phyloP scores from a whole-genome alignment of 2,888 invertebrate species.

The Microdon myrmicae region DNA sequence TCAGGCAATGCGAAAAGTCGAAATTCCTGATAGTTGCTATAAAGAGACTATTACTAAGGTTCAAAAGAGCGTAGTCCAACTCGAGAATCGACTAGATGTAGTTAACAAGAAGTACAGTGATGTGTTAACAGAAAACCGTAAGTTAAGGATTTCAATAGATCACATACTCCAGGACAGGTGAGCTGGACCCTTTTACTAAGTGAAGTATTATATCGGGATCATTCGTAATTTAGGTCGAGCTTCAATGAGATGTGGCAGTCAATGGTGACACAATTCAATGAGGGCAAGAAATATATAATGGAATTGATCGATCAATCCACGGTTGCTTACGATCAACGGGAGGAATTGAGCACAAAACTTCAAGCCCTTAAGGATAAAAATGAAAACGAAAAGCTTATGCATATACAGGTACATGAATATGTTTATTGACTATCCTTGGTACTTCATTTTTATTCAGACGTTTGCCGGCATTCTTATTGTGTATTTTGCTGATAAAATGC shows the following conservation, averaged over 20 bases:
- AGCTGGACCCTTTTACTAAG: slow-evolving; percentile 18
- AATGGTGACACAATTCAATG: slow-evolving; percentile 78
- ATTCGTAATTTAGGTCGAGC: slow-evolving; percentile 70
- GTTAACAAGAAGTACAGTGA: slow-evolving; percentile 81
- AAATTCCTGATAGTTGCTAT: slow-evolving; percentile 68
- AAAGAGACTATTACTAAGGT: slow-evolving; percentile 65
- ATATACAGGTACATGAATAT: slow-evolving; percentile 70
- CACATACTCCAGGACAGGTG: slow-evolving; percentile 82
- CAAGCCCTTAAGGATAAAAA: slow-evolving; percentile 82
- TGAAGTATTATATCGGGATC: not conserved
- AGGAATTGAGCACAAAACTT: slow-evolving; percentile 82
- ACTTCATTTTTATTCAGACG: not conserved
- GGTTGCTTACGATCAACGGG: slow-evolving; percentile 87
- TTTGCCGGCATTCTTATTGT: not conserved
- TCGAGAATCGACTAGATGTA: slow-evolving; percentile 81
- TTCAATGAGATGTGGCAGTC: slow-evolving; percentile 86
- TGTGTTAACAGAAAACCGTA: slow-evolving; percentile 78
- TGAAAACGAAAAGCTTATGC: slow-evolving; percentile 76
- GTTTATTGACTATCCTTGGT: not conserved
- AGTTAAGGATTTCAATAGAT: slow-evolving; percentile 81
- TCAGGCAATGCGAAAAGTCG: slow-evolving; percentile 63
- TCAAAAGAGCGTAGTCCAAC: slow-evolving; percentile 70
- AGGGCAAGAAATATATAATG: slow-evolving; percentile 83
- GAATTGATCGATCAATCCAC: slow-evolving; percentile 90
- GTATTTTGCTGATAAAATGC: too few species aligned